These are phyloP conservation scores for Lepidochrysops patricia DNA, from an alignment of 2,888 invertebrate genomes.

Conservation along the genomic window DNA sequence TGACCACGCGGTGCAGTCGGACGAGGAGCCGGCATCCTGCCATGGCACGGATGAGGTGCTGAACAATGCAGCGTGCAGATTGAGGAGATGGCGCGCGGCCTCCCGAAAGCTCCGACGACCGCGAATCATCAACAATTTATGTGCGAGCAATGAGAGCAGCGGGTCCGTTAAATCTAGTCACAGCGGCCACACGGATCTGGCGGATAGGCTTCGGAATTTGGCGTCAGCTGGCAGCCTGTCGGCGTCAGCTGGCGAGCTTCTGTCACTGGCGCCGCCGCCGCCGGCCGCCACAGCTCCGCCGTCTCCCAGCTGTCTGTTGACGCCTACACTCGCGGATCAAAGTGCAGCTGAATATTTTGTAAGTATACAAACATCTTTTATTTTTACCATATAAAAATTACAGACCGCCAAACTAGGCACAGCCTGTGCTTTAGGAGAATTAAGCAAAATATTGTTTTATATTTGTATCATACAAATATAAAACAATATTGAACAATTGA, in stretches of 20 bases:
- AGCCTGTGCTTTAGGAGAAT: too few species aligned
- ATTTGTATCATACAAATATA: too few species aligned
- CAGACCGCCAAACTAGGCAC: too few species aligned
- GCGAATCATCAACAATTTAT: slow-evolving; percentile 65
- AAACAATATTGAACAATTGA: too few species aligned
- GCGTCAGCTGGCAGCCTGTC: slow-evolving; percentile 65
- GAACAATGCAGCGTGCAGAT: slow-evolving; percentile 62
- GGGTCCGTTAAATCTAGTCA: slow-evolving; percentile 34
- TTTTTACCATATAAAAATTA: too few species aligned
- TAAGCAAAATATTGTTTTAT: too few species aligned
- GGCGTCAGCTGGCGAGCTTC: slow-evolving; percentile 59
- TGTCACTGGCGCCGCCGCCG: slow-evolving; percentile 61
- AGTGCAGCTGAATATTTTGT: slow-evolving; percentile 61
- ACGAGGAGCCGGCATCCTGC: slow-evolving; percentile 43
- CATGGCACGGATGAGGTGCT: slow-evolving; percentile 55
- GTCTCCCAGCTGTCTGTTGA: slow-evolving; percentile 62
- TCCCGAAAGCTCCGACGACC: slow-evolving; percentile 66
- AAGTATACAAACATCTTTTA: slow-evolving; percentile 31
- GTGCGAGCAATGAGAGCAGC: slow-evolving; percentile 42
- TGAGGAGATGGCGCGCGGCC: slow-evolving; percentile 67
- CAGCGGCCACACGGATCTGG: slow-evolving; percentile 59
- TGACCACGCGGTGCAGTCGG: slow-evolving; percentile 43
- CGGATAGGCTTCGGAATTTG: slow-evolving; percentile 57
- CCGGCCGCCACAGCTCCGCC: slow-evolving; percentile 66
- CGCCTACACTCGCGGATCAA: slow-evolving; percentile 62